These are phyloP conservation scores for mouse (Mus musculus) DNA, from an alignment of 2,113 vertebrate genomes.

Conservation along the genomic window GRCm39 chr13:46419501-46420000, in stretches of 20 bases:
- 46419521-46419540: not conserved
- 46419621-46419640: not conserved
- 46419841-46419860: not conserved
- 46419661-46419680: not conserved
- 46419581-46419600: not conserved
- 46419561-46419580: not conserved
- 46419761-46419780: not conserved
- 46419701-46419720: too few relatives aligned
- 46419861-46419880: slow-evolving; percentile 20
- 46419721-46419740: not conserved
- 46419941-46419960: not conserved
- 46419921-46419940: not conserved
- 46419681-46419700: not conserved
- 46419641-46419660: not conserved
- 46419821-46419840: not conserved
- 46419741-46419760: not conserved
- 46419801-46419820: not conserved
- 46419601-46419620: not conserved
- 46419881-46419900: not conserved
- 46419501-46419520: not conserved
- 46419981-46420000: not conserved
- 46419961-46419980: not conserved
- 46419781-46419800: not conserved
- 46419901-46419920: not conserved
- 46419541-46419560: not conserved